Evolutionary conservation across 2,797 vertebrate species (phyloP).

Genomic region (Oryzias sinensis): DNA sequence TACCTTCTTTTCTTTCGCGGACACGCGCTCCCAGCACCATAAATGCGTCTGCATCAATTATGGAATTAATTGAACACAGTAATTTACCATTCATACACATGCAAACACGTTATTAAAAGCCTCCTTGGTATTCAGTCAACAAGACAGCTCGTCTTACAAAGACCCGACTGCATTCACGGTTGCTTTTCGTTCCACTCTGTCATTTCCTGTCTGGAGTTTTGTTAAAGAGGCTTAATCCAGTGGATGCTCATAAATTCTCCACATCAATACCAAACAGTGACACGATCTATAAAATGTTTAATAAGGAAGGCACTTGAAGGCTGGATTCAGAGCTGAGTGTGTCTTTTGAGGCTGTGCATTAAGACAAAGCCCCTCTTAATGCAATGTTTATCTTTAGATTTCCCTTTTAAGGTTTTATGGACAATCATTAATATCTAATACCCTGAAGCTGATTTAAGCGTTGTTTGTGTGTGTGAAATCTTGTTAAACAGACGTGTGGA

Average conservation of each 20-base stretch:
- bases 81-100: slow-evolving; percentile 2
- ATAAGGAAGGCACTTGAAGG: slow-evolving; percentile 4
- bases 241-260: slow-evolving; percentile 29
- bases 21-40: slow-evolving; percentile 10
- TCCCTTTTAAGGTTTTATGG: background rate
- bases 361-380: slow-evolving; percentile 15
- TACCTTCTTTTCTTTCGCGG: slow-evolving; percentile 1
- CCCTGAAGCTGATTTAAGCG: too few relatives aligned
- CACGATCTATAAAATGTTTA: too few relatives aligned
- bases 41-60: slow-evolving; percentile 5
- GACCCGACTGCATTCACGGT: background rate
- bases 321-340: slow-evolving; percentile 20
- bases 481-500: too few relatives aligned
- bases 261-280: slow-evolving; percentile 29
- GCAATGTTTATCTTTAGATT: background rate
- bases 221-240: slow-evolving; percentile 33
- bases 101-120: slow-evolving; percentile 3
- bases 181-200: slow-evolving; percentile 4
- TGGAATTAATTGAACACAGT: slow-evolving; percentile 10
- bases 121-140: slow-evolving; percentile 4
- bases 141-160: slow-evolving; percentile 4
- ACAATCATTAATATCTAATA: too few relatives aligned
- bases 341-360: background rate
- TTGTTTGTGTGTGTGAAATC: too few relatives aligned
- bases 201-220: slow-evolving; percentile 30